A percentile compares a stretch with the other conserved stretches of the same genome.
Evolutionary conservation across 2,888 invertebrate species (phyloP).

Genomic region (Orthonevra nobilis): DNA sequence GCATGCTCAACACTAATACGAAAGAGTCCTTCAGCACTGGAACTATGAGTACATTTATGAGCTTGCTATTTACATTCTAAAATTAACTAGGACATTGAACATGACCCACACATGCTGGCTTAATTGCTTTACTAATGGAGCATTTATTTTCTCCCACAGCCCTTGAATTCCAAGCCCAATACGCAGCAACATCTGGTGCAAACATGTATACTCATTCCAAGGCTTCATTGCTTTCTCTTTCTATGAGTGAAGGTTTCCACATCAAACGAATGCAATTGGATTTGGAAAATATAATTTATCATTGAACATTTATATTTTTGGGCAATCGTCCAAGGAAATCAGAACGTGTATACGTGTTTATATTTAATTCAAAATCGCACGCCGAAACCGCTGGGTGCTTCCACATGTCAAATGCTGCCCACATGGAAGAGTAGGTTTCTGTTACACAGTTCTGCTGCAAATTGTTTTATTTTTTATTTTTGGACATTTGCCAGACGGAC

Average conservation of each 20-base stretch:
- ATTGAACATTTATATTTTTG: conserved; percentile 43
- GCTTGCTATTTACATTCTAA: conserved; percentile 37
- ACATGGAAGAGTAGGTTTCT: conserved; percentile 1
- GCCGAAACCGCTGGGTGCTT: neutral
- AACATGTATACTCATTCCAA: conserved; percentile 22
- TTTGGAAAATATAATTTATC: conserved; percentile 57
- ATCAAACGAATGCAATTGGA: conserved; percentile 49
- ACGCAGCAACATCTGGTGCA: neutral
- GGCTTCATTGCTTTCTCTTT: conserved; percentile 23
- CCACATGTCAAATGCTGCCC: conserved; percentile 35
- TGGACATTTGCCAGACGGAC: conserved; percentile 44
- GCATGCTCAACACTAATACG: neutral
- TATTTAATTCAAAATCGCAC: conserved; percentile 20
- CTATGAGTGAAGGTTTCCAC: conserved; percentile 38
- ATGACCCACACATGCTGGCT: conserved; percentile 46
- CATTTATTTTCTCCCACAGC: conserved; percentile 15
- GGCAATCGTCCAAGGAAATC: conserved; percentile 47
- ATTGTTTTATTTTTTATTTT: too few relatives aligned
- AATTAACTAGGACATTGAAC: conserved; percentile 54
- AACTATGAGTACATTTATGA: conserved; percentile 16
- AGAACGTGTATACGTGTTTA: conserved; percentile 30
- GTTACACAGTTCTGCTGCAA: too few relatives aligned
- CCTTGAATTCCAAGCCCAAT: conserved; percentile 5
- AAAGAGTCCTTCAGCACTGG: conserved; percentile 25
- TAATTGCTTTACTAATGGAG: conserved; percentile 42